phyloP scores from a whole-genome alignment of 64 coral and sea anemone species.

The Cladopsammia gracilis region DNA sequence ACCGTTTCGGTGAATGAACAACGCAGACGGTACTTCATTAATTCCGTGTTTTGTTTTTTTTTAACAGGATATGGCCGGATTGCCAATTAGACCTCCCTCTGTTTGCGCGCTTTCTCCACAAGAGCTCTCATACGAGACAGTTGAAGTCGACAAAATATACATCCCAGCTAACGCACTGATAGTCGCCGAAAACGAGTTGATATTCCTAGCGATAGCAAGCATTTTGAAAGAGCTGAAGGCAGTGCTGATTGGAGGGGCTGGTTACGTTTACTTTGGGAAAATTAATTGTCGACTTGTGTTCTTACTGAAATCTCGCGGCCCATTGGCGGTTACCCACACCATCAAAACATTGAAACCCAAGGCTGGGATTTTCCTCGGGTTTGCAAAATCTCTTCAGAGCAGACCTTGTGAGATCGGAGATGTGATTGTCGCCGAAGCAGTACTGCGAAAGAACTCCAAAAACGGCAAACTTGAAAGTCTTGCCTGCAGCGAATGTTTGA shows the following conservation, averaged over 20 bases:
- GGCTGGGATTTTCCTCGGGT: constrained; percentile 25
- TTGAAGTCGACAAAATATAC: constrained; percentile 15
- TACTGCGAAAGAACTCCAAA: background rate
- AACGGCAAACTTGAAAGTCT: constrained; percentile 20
- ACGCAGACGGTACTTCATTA: too few species aligned
- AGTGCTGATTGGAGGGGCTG: background rate
- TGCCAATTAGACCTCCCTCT: constrained; percentile 12
- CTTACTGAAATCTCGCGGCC: constrained; percentile 18
- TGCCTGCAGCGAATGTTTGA: constrained; percentile 27
- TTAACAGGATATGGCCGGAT: background rate
- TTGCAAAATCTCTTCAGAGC: constrained; percentile 6
- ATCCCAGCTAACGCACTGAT: constrained; percentile 14
- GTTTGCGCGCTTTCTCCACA: background rate
- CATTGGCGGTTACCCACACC: constrained; percentile 4
- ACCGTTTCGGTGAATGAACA: too few species aligned
- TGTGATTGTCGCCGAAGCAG: constrained; percentile 3
- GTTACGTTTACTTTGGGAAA: constrained; percentile 43
- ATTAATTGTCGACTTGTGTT: constrained; percentile 4
- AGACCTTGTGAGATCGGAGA: constrained; percentile 8
- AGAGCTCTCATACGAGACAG: constrained; percentile 4
- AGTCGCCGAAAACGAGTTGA: constrained; percentile 27
- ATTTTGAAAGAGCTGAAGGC: constrained; percentile 36
- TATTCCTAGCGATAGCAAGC: constrained; percentile 9
- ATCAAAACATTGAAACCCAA: constrained; percentile 1
- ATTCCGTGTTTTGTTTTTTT: background rate